Conservation (phyloP, 2,113 vertebrate species). For the Heteronetta atricapilla region DNA sequence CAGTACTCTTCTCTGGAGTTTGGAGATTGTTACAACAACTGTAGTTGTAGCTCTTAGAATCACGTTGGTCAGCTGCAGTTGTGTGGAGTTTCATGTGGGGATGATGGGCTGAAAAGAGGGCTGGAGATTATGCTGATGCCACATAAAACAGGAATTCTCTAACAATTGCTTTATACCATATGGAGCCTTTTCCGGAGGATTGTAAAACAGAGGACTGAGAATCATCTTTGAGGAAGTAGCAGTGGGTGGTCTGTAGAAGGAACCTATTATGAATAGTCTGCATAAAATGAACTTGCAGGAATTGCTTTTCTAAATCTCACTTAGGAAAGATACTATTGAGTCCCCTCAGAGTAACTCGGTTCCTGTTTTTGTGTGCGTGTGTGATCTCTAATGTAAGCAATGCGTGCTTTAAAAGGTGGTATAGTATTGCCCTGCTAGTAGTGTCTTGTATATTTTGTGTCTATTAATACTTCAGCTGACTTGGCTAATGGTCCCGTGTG, state of each 20-base stretch:
- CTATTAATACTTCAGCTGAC: neutral
- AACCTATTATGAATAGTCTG: neutral
- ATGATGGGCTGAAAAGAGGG: neutral
- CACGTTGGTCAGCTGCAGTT: neutral
- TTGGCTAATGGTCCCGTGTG: neutral
- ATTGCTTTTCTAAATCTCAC: neutral
- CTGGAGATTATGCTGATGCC: neutral
- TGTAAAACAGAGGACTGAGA: conserved; percentile 8
- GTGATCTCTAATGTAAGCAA: neutral
- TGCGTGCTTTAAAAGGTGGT: neutral
- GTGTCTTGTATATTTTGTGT: neutral
- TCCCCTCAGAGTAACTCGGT: neutral
- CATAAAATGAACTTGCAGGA: neutral
- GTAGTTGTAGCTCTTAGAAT: neutral
- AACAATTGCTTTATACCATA: neutral
- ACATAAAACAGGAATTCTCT: neutral
- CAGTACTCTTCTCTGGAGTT: neutral
- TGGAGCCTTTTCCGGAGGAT: neutral
- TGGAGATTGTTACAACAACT: neutral
- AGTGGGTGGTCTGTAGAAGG: conserved; percentile 49
- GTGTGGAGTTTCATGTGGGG: neutral
- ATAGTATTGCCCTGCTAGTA: neutral
- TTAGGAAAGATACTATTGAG: neutral
- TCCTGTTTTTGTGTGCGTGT: neutral
- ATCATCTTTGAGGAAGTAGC: conserved; percentile 39